These are phyloP conservation scores for Microcebus ravelobensis DNA, from an alignment of 2,113 vertebrate genomes.

Conservation along the genomic window DNA sequence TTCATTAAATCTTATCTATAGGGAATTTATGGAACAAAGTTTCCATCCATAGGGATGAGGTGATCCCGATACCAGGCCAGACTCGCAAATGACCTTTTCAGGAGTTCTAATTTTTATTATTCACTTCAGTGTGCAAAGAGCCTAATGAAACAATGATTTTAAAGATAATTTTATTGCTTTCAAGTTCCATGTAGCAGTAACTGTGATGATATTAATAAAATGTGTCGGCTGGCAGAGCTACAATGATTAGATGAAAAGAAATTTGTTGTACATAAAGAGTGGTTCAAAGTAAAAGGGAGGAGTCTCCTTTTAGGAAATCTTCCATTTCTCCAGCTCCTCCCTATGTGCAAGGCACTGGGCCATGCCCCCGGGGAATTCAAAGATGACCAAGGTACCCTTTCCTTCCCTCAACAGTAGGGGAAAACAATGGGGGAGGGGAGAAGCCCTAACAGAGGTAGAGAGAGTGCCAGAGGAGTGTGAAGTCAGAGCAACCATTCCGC, in stretches of 20 bases:
- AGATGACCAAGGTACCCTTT: not conserved
- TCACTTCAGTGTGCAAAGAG: not conserved
- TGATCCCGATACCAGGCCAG: not conserved
- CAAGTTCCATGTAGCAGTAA: not conserved
- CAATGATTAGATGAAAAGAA: not conserved
- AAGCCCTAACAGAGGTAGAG: fast-evolving
- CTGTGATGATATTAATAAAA: not conserved
- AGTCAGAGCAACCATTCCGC: not conserved
- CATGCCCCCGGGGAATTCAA: not conserved
- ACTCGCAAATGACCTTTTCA: not conserved
- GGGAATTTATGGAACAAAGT: not conserved
- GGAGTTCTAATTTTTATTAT: not conserved
- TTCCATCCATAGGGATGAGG: not conserved
- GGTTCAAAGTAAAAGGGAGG: not conserved
- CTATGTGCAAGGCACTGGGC: not conserved
- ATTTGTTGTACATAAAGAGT: not conserved
- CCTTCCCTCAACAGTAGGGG: fast-evolving
- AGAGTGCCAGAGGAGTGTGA: not conserved
- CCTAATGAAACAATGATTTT: not conserved
- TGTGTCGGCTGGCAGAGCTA: not conserved
- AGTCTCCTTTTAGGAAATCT: not conserved
- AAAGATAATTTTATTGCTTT: not conserved
- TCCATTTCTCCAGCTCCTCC: not conserved
- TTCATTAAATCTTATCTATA: fast-evolving
- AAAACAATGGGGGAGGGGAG: fast-evolving